Base-by-base conservation (phyloP, 2,797 vertebrate genomes). In the Syndactyla subalaris region DNA sequence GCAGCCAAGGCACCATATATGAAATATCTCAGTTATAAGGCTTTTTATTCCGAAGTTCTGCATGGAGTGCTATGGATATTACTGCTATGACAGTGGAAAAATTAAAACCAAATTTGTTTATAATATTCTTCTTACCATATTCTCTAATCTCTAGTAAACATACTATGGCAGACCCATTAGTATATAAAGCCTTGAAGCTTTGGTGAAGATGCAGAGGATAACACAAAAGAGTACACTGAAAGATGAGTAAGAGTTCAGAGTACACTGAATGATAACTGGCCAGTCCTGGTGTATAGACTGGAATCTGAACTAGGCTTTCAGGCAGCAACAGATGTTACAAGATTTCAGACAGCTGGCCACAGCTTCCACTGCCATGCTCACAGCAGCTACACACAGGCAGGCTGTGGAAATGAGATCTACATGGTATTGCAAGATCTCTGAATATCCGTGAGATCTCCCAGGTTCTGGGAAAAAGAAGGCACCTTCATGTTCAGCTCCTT, bases 311-410 rank as follows among this genome's bases (percentile, higher is more conserved):
- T 5, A 54, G 70, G 38, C 77, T 92, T 89, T 91, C 85, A 92
- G 87, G 78, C 51, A 76, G 55, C 71, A 90, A 18, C 90, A 93
- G 90, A 89, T 88, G 83, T 85, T 84, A 4, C 7, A 88, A 70
- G 72, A 80, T 24, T 66, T 91, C 72, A 70, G 87, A 89, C 79
- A 95, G 78, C 68, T 78, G 86, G 70, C 72, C 82, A 81, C 75
- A 86, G 87, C 75, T 91, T 91, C 93, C 65, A 85, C 39, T 12
- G 8, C 62, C 20, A 0, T 30, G 75, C 54, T 48, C 74, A 49
- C 85, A 68, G 80, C 43, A 83, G 75, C 51, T 66, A 78, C 59
- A 34, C 2, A 0, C 9, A 51, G 48, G 34, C 88, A 84, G 59
- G 66, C 58, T 62, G 58, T 14, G 58, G 71, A 51, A 87, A 75